Evolutionary conservation across 2,888 invertebrate species (phyloP), one percentile per base, ranked within the genome.

Genomic region (Sarcophaga caerulescens): DNA sequence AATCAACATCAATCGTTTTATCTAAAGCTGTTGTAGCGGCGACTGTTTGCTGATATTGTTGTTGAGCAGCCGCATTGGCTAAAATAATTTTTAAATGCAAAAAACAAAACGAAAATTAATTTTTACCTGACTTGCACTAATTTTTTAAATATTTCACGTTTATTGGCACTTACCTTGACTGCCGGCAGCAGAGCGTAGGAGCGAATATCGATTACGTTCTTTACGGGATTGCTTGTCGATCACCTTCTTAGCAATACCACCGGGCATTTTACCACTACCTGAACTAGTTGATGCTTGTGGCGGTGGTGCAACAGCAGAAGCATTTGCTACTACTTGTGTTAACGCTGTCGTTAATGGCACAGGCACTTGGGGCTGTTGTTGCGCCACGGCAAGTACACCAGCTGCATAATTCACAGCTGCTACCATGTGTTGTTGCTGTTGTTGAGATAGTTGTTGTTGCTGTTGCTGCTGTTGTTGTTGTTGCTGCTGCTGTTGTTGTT

Each of bases 1-100:
- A 98, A 94, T 99, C 99, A 88, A 99, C 97, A 93, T 99, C 98
- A 94, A 98, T 97, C 89, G 96, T 95, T 89, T 95, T 95, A 92
- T 95, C 96, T 89, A 95, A 94, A 87, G 94, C 93, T 23, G 90
- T 90, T 80, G 94, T 93, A 87, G 92, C 93, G 60, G 91, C 90
- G 21, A 91, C 91, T 85, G 92, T 92, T 70, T 92, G 91, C 19
- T 92, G 89, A 79, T 90, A 92, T 76, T 92, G 91, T 62, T 92
- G 93, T 68, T 92, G 93, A 62, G 88, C 87, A 23, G 85, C 91
- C 74, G 92, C 91, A 69, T 92, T 92, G 3, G 91, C 92, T 92
- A 69, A 14, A 63, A 63, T 59, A 77, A 59, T 12, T 35, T 35
- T 76, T 47, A 52, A 52, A 65, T 6, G 2, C 19, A 17, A 17